Conservation (phyloP, 2,888 invertebrate genomes). For the Diadromus collaris region DNA sequence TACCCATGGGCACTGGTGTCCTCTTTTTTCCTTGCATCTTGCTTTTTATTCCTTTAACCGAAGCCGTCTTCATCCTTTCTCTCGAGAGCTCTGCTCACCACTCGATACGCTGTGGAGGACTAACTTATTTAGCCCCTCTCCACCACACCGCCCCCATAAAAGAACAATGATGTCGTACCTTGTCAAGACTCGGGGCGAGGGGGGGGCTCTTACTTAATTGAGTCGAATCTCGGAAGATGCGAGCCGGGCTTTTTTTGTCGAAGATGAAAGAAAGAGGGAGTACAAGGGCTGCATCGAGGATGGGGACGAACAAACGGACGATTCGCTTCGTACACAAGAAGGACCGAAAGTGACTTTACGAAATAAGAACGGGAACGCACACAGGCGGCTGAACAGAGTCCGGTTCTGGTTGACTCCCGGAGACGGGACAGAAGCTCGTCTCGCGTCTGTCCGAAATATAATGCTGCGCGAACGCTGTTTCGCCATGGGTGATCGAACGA, state of each 20-base stretch:
- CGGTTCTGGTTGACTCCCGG: slow-evolving; percentile 50
- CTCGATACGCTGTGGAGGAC: slow-evolving; percentile 72
- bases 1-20: slow-evolving; percentile 49
- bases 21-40: slow-evolving; percentile 28
- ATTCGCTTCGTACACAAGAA: slow-evolving; percentile 37
- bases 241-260: slow-evolving; percentile 60
- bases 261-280: slow-evolving; percentile 38
- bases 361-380: slow-evolving; percentile 31
- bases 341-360: slow-evolving; percentile 35
- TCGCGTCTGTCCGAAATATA: slow-evolving; percentile 42
- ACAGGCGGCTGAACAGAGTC: slow-evolving; percentile 42
- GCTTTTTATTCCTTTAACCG: slow-evolving; percentile 45
- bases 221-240: slow-evolving; percentile 74
- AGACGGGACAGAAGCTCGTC: slow-evolving; percentile 37
- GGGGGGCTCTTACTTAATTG: slow-evolving; percentile 73
- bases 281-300: slow-evolving; percentile 18
- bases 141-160: slow-evolving; percentile 72
- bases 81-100: slow-evolving; percentile 60
- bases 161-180: slow-evolving; percentile 78
- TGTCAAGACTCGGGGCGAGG: slow-evolving; percentile 69
- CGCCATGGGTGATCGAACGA: slow-evolving; percentile 54
- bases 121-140: slow-evolving; percentile 73
- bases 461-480: slow-evolving; percentile 42
- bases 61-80: slow-evolving; percentile 72
- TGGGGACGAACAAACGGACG: slow-evolving; percentile 12